Conservation (phyloP, 2,888 invertebrate genomes). For the Incurvaria masculella region DNA sequence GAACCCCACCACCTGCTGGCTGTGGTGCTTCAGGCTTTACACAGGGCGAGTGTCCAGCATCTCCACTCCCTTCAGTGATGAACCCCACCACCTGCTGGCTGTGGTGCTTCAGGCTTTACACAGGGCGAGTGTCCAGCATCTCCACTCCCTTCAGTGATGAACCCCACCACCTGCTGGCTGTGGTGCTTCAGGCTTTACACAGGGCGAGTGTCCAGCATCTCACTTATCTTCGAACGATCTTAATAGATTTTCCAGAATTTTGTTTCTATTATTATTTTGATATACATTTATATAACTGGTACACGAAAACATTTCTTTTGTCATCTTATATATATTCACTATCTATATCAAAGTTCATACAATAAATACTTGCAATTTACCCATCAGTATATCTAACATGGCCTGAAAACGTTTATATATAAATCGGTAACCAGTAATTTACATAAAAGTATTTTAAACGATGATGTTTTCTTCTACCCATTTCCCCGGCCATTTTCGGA, state of each 20-base stretch:
- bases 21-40: not conserved
- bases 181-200: too few relatives aligned
- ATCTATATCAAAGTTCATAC: slow-evolving; percentile 3
- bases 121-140: too few relatives aligned
- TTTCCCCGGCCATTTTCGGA: not conserved
- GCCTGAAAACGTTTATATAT: not conserved
- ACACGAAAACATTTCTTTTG: not conserved
- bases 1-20: too few relatives aligned
- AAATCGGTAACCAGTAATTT: not conserved
- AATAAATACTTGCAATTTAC: slow-evolving; percentile 2
- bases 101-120: too few relatives aligned
- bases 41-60: not conserved
- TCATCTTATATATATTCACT: slow-evolving; percentile 5
- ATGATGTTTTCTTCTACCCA: not conserved
- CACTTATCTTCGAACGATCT: not conserved
- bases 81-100: too few relatives aligned
- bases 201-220: too few relatives aligned
- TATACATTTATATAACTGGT: not conserved
- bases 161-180: too few relatives aligned
- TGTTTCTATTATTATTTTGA: too few relatives aligned
- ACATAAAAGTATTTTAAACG: not conserved
- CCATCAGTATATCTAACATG: not conserved
- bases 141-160: too few relatives aligned
- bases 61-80: too few relatives aligned
- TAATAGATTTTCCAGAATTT: not conserved